A percentile compares a stretch with the other conserved stretches of the same genome.
Conservation (phyloP, 1,140 invertebrate species). For the Aphelinus certus region DNA sequence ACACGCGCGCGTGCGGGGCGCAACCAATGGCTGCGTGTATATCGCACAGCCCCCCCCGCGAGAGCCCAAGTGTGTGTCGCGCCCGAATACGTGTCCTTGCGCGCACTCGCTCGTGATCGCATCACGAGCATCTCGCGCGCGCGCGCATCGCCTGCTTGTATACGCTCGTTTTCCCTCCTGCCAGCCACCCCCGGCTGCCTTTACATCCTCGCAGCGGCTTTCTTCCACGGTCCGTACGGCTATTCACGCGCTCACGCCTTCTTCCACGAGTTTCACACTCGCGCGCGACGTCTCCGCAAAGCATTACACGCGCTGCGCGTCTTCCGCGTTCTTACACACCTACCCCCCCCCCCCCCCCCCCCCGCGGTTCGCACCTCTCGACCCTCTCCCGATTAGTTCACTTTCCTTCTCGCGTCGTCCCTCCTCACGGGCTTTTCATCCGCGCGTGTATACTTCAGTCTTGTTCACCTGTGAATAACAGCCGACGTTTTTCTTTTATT, state of each 20-base stretch:
- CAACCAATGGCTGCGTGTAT: not conserved
- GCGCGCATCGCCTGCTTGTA: not conserved
- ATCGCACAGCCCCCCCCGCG: no score
- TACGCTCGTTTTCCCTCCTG: not conserved
- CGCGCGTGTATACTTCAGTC: not conserved
- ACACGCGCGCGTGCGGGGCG: conserved; percentile 32
- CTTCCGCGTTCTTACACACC: not conserved
- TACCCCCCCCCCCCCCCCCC: not conserved
- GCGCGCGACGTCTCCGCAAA: not conserved
- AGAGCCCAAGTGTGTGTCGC: no score
- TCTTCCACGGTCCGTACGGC: no score
- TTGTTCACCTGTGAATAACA: not conserved
- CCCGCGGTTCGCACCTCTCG: not conserved
- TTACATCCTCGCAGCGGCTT: no score
- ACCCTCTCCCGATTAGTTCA: not conserved
- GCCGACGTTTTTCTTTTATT: no score
- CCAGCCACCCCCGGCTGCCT: no score
- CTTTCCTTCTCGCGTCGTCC: no score
- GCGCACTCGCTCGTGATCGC: no score
- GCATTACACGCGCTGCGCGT: not conserved
- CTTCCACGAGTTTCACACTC: conserved; percentile 11
- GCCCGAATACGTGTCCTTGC: no score
- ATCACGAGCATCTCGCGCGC: not conserved
- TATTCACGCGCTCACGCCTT: not conserved
- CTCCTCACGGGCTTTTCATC: not conserved